Conservation (phyloP, 2,797 vertebrate species). For the Manis javanica region DNA sequence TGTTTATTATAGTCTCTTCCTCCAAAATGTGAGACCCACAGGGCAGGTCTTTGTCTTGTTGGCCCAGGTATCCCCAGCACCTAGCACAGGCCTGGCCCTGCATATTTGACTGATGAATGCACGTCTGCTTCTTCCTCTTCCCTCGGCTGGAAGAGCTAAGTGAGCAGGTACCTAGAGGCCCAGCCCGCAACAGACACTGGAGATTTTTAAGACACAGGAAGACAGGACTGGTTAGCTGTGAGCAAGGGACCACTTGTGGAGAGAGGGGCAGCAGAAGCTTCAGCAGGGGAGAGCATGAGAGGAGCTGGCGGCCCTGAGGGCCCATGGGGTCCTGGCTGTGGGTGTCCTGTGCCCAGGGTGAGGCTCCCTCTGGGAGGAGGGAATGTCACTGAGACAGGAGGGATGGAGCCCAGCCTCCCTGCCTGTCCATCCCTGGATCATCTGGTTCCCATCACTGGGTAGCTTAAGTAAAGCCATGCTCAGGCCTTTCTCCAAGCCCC, state of each 20-base stretch:
- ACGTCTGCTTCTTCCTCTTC: background rate
- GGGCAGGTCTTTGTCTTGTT: background rate
- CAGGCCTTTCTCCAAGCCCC: background rate
- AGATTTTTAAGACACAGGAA: background rate
- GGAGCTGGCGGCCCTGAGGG: background rate
- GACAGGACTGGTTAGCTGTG: no score
- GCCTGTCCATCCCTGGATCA: background rate
- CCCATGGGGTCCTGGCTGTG: background rate
- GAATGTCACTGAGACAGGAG: background rate
- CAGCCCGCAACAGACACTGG: background rate
- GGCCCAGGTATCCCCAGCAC: background rate
- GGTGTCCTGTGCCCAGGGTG: background rate
- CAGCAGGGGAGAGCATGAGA: background rate
- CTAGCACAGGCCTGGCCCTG: background rate
- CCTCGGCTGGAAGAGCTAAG: background rate
- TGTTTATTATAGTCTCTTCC: background rate
- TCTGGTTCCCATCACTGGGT: no score
- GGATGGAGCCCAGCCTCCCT: background rate
- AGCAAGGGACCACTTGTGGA: background rate
- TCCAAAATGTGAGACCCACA: background rate
- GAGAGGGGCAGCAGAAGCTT: background rate
- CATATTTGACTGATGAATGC: background rate
- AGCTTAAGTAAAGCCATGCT: background rate
- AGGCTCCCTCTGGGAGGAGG: background rate
- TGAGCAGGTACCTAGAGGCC: background rate